Conservation (phyloP, 2,888 invertebrate genomes). For the Trachelus iudaicus region DNA sequence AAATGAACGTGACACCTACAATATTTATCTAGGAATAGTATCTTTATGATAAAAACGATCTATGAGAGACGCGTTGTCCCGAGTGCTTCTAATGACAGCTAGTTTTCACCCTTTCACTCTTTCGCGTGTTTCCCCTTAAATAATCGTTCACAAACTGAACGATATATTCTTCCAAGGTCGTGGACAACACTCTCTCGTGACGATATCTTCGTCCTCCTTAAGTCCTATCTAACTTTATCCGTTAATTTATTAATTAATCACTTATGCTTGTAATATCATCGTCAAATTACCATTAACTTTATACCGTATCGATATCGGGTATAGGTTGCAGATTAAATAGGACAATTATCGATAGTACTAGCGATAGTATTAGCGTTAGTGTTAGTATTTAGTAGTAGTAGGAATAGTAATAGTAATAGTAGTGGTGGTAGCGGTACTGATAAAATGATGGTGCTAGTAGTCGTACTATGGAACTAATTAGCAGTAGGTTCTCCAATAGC, state of each 20-base stretch:
- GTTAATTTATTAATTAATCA: constrained; percentile 37
- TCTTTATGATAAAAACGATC: constrained; percentile 58
- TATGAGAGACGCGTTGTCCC: constrained; percentile 46
- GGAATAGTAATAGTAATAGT: no score
- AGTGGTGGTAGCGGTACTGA: no score
- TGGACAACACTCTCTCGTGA: constrained; percentile 51
- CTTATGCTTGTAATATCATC: constrained; percentile 29
- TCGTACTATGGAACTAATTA: no score
- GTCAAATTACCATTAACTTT: constrained; percentile 18
- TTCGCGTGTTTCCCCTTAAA: neutral
- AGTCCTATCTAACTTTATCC: constrained; percentile 49
- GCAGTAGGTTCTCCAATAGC: no score
- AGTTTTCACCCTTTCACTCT: neutral
- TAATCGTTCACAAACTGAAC: no score
- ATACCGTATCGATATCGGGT: constrained; percentile 15
- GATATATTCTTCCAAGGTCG: neutral
- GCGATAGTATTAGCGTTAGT: constrained; percentile 8
- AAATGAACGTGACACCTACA: constrained; percentile 58
- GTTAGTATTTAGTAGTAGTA: no score
- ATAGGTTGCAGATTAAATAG: constrained; percentile 22
- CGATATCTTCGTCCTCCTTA: constrained; percentile 51
- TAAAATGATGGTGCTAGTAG: no score
- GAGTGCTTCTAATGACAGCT: no score
- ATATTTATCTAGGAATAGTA: constrained; percentile 57
- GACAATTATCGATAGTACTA: constrained; percentile 19